phyloP scores from a whole-genome alignment of 2,888 invertebrate species.

The Lottia gigantea region DNA sequence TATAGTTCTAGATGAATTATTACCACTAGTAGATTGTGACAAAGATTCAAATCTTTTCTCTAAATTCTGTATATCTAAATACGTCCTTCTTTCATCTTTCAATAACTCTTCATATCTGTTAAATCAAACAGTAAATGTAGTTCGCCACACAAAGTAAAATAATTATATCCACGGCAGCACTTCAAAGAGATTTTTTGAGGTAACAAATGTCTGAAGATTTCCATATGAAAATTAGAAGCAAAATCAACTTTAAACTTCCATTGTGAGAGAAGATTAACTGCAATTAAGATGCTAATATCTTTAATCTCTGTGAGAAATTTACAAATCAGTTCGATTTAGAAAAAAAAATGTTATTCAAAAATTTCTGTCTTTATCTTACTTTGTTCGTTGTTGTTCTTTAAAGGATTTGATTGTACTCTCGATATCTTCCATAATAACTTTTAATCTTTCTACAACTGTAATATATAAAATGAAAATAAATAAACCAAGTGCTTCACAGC shows the following conservation, averaged over 20 bases:
- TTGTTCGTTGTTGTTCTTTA: slow-evolving; percentile 60
- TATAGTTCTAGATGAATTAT: slow-evolving; percentile 21
- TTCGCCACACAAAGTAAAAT: too few species aligned
- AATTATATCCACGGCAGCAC: too few species aligned
- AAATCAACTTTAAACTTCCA: too few species aligned
- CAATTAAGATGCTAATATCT: too few species aligned
- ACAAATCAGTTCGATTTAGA: too few species aligned
- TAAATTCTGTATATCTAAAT: slow-evolving; percentile 59
- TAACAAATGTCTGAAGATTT: too few species aligned
- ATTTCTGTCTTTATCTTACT: slow-evolving; percentile 41
- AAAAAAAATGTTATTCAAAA: background rate
- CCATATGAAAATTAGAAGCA: too few species aligned
- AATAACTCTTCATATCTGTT: slow-evolving; percentile 64
- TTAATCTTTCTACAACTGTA: slow-evolving; percentile 65
- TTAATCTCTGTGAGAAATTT: too few species aligned
- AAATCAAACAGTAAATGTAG: background rate
- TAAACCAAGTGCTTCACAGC: too few species aligned
- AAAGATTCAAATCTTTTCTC: slow-evolving; percentile 66
- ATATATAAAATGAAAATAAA: too few species aligned
- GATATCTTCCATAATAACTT: slow-evolving; percentile 66
- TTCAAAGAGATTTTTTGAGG: too few species aligned
- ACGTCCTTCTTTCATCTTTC: slow-evolving; percentile 56
- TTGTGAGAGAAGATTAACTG: too few species aligned
- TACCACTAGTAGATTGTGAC: slow-evolving; percentile 42
- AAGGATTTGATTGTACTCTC: slow-evolving; percentile 61